These are phyloP conservation scores for Poecilia gillii DNA, from an alignment of 2,797 vertebrate genomes.

Conservation along the genomic window DNA sequence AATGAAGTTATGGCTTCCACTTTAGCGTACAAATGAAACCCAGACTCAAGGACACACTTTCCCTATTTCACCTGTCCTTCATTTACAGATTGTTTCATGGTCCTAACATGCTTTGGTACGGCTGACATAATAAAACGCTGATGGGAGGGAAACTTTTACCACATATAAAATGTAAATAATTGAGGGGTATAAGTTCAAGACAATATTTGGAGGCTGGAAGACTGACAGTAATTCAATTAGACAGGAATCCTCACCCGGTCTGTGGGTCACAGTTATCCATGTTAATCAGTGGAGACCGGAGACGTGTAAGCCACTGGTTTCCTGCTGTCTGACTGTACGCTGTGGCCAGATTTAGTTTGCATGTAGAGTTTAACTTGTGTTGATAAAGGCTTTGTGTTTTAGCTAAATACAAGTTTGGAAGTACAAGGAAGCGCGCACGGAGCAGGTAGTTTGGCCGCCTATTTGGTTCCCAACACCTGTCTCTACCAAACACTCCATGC, in stretches of 20 bases:
- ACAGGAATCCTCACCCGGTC: slow-evolving; percentile 83
- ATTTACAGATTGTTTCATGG: slow-evolving; percentile 2
- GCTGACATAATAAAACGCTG: slow-evolving; percentile 15
- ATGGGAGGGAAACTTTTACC: slow-evolving; percentile 16
- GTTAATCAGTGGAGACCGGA: slow-evolving; percentile 83
- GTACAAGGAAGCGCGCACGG: background rate
- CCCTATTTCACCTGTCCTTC: background rate
- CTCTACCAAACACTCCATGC: background rate
- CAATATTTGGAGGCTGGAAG: slow-evolving; percentile 86
- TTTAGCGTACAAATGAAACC: background rate
- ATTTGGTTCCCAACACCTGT: background rate
- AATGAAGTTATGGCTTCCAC: background rate
- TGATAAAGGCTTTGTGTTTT: slow-evolving; percentile 16
- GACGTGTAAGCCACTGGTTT: slow-evolving; percentile 79
- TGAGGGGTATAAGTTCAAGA: slow-evolving; percentile 84
- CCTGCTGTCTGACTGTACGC: slow-evolving; percentile 70
- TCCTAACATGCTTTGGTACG: background rate
- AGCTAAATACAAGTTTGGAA: background rate
- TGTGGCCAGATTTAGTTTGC: slow-evolving; percentile 25
- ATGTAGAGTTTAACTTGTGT: slow-evolving; percentile 37
- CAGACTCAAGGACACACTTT: background rate
- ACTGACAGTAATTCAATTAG: slow-evolving; percentile 91
- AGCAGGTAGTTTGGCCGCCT: background rate
- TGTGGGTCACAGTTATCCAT: slow-evolving; percentile 87
- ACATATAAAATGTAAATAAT: slow-evolving; percentile 61